Percentiles rank a stretch among this genome's conserved stretches.
Evolutionary conservation across 2,797 vertebrate genomes (phyloP).

Genomic region (Microctenopoma lineatum): DNA sequence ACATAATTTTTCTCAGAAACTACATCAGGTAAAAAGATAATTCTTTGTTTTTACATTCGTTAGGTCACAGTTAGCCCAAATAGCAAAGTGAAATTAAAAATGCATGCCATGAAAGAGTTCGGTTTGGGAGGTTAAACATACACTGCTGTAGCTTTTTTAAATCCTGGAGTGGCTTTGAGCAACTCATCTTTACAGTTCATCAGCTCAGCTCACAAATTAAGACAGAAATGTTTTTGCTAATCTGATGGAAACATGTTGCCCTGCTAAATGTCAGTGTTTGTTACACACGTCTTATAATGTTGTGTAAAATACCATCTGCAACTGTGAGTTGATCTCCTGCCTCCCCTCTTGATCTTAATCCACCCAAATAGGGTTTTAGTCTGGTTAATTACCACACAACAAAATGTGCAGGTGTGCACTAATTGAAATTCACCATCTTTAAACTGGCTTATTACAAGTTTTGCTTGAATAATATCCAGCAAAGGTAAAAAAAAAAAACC

Average conservation of each 20-base stretch:
- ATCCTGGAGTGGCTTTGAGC: too few relatives aligned
- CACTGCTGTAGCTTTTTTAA: too few relatives aligned
- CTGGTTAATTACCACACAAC: neutral
- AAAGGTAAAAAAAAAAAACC: constrained; percentile 5
- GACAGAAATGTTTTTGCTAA: neutral
- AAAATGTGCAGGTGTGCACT: neutral
- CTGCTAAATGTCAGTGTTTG: neutral
- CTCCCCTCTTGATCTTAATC: neutral
- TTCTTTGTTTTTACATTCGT: too few relatives aligned
- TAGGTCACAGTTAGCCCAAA: too few relatives aligned
- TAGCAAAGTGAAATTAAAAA: too few relatives aligned
- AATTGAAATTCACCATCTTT: neutral
- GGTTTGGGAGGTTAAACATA: too few relatives aligned
- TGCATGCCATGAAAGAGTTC: too few relatives aligned
- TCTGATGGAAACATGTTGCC: neutral
- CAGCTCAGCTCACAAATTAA: neutral
- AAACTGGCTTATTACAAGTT: neutral
- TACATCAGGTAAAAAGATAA: too few relatives aligned
- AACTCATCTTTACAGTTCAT: neutral
- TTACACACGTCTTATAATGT: neutral
- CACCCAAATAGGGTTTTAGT: neutral
- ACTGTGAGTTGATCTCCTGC: neutral
- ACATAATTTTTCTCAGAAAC: too few relatives aligned
- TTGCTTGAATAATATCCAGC: neutral
- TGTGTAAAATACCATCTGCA: neutral